Conservation (phyloP, 2,888 invertebrate species). For the Drosophila meridiana region DNA sequence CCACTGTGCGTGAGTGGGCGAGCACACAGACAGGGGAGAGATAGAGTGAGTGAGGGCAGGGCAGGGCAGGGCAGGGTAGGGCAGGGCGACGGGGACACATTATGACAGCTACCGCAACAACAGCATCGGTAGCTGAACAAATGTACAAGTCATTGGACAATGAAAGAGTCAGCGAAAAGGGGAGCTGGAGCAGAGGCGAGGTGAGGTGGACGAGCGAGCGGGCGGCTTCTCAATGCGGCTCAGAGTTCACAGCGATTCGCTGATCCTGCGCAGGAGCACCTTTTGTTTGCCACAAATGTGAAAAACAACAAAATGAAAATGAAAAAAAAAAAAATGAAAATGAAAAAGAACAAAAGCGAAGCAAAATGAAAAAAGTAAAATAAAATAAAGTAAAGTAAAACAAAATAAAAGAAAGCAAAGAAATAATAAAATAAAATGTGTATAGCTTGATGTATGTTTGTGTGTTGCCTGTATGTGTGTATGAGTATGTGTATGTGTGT, state of each 20-base stretch:
- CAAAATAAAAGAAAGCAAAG: constrained; percentile 57
- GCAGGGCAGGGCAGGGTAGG: not conserved
- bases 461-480: constrained; percentile 23
- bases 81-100: constrained; percentile 47
- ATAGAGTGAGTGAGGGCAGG: not conserved
- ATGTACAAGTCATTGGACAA: constrained; percentile 76
- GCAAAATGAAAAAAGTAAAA: constrained; percentile 33
- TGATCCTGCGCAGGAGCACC: constrained; percentile 78
- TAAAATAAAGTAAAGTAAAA: constrained; percentile 38
- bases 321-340: constrained; percentile 12
- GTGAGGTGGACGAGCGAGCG: not conserved
- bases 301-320: constrained; percentile 54
- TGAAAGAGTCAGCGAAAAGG: constrained; percentile 34
- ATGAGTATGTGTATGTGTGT: constrained; percentile 18
- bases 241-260: constrained; percentile 70
- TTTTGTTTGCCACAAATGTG: constrained; percentile 75
- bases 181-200: not conserved
- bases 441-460: constrained; percentile 49
- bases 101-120: constrained; percentile 63
- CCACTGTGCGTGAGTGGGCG: constrained; percentile 38
- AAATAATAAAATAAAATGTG: constrained; percentile 78
- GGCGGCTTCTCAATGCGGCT: constrained; percentile 47
- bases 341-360: constrained; percentile 33
- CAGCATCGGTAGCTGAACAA: constrained; percentile 47
- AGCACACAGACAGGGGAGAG: not conserved